Percentiles rank a stretch among this genome's conserved stretches.
phyloP scores from a whole-genome alignment of 2,797 vertebrate species.

The Psittacula echo region DNA sequence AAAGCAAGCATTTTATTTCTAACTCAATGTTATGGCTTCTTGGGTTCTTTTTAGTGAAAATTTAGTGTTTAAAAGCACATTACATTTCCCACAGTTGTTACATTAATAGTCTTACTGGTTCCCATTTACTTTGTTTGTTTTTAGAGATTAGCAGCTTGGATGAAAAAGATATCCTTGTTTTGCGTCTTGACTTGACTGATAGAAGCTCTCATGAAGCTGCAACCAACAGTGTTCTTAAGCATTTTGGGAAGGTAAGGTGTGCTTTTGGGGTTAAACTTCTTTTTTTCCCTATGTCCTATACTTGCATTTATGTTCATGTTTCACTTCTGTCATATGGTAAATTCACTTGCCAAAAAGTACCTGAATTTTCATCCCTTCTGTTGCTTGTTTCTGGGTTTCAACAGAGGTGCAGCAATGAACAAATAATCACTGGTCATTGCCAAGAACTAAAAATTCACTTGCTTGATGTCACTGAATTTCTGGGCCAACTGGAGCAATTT shows the following conservation, averaged over 20 bases:
- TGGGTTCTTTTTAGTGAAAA: neutral
- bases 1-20: neutral
- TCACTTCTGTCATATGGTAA: neutral
- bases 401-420: neutral
- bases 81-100: neutral
- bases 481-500: neutral
- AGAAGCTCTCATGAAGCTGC: constrained; percentile 84
- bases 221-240: constrained; percentile 81
- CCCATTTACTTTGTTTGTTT: constrained; percentile 19
- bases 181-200: constrained; percentile 90
- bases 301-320: neutral
- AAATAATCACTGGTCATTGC: neutral
- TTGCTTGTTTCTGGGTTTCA: neutral
- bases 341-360: neutral
- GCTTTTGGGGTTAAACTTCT: neutral
- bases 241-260: constrained; percentile 88
- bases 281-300: neutral
- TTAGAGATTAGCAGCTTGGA: constrained; percentile 84
- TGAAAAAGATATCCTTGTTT: constrained; percentile 88
- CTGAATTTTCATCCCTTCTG: neutral
- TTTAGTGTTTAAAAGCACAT: neutral
- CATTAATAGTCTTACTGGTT: neutral
- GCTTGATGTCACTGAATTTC: neutral
- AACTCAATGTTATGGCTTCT: neutral
- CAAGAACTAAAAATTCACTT: neutral